Conservation (phyloP, 2,797 vertebrate genomes). For the Enoplosus armatus region DNA sequence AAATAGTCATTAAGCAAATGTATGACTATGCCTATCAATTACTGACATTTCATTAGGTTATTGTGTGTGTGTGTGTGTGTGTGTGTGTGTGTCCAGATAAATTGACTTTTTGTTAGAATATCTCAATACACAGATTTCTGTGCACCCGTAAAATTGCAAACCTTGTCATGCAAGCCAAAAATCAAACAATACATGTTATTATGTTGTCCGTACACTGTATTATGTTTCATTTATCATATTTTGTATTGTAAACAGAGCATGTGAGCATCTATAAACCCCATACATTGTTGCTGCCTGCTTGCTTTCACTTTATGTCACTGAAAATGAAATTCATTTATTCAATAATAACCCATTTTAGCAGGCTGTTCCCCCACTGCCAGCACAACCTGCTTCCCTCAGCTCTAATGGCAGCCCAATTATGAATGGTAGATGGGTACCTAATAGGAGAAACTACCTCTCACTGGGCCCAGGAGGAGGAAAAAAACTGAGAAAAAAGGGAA, state of each 20-base stretch:
- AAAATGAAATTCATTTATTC: conserved; percentile 71
- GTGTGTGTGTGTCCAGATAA: background rate
- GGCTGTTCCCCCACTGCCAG: conserved; percentile 56
- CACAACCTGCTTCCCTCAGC: conserved; percentile 62
- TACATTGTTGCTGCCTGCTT: conserved; percentile 33
- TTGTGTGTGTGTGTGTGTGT: background rate
- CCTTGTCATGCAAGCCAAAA: background rate
- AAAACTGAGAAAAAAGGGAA: background rate
- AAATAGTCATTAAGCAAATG: conserved; percentile 15
- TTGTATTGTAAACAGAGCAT: conserved; percentile 17
- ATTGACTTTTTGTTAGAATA: background rate
- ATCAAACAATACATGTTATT: conserved; percentile 15
- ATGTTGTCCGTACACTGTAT: conserved; percentile 9
- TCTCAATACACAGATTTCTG: background rate
- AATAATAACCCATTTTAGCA: conserved; percentile 72
- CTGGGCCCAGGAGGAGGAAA: conserved; percentile 27
- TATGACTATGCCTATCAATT: conserved; percentile 31
- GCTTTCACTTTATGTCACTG: conserved; percentile 52
- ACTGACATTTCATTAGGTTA: conserved; percentile 16
- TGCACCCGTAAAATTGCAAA: background rate
- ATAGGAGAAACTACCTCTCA: conserved; percentile 63
- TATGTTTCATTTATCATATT: conserved; percentile 40
- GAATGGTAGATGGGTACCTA: conserved; percentile 69
- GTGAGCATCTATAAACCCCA: conserved; percentile 12
- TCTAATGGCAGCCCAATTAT: conserved; percentile 74